Evolutionary conservation across 64 coral and sea anemone genomes (phyloP).

Genomic region (Astreopora myriophthalma): DNA sequence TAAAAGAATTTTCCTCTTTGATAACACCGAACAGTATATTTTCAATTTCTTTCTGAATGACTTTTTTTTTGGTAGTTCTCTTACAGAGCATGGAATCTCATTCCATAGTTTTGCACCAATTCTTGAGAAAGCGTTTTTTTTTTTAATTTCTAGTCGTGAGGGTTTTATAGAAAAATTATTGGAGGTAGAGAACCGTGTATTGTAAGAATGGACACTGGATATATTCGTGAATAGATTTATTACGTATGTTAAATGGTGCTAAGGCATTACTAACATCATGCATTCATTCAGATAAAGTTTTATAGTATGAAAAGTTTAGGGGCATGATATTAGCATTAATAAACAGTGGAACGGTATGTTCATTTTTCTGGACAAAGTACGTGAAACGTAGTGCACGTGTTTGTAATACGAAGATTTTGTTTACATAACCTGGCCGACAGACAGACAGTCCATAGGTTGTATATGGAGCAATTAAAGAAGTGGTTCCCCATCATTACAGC

Average conservation of each 20-base stretch:
- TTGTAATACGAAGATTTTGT: not conserved
- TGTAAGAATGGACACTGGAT: not conserved
- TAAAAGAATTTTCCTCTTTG: not conserved
- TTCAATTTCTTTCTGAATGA: not conserved
- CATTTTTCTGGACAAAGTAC: not conserved
- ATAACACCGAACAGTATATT: not conserved
- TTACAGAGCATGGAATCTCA: not conserved
- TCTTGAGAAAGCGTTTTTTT: slow-evolving; percentile 5
- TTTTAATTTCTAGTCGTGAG: not conserved
- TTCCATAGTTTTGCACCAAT: not conserved
- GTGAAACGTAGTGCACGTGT: not conserved
- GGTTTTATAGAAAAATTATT: not conserved
- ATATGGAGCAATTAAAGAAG: too few relatives aligned
- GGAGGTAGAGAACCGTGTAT: not conserved
- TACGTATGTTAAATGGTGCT: not conserved
- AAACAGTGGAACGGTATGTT: not conserved
- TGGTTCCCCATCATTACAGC: too few relatives aligned
- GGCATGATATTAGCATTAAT: not conserved
- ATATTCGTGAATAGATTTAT: not conserved
- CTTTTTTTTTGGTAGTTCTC: not conserved
- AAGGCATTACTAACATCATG: not conserved
- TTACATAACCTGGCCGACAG: not conserved
- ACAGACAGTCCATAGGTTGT: too few relatives aligned
- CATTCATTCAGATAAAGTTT: not conserved
- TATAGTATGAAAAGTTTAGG: not conserved